Conservation (phyloP, 2,888 invertebrate species). For the Callyntrura sp. region DNA sequence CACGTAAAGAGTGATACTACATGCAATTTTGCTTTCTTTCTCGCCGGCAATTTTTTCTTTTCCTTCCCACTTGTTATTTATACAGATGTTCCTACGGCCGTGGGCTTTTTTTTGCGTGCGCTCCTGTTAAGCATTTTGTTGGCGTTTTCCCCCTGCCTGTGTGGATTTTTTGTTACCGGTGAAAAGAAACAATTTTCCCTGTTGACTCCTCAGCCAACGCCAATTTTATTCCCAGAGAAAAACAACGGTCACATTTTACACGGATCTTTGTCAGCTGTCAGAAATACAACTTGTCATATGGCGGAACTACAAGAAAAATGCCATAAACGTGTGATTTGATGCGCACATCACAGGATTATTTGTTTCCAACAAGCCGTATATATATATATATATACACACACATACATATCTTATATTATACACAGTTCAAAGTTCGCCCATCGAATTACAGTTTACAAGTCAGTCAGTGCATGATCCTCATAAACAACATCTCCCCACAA, state of each 20-base stretch:
- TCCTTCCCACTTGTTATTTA: constrained; percentile 41
- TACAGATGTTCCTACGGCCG: constrained; percentile 37
- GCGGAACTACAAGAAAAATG: background rate
- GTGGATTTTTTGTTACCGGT: background rate
- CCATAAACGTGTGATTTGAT: constrained; percentile 16
- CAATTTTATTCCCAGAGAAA: background rate
- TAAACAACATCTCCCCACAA: background rate
- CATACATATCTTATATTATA: too few species aligned
- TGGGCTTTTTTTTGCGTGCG: background rate
- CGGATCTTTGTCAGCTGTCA: background rate
- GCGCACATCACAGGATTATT: background rate
- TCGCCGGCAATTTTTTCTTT: too few species aligned
- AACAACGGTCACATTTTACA: background rate
- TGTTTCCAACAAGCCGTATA: background rate
- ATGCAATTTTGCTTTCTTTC: too few species aligned
- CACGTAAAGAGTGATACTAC: too few species aligned
- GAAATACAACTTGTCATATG: background rate
- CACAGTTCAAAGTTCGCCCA: constrained; percentile 33
- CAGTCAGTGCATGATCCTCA: background rate
- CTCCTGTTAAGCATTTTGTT: background rate
- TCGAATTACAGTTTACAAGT: too few species aligned
- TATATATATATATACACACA: too few species aligned
- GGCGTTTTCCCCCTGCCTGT: background rate
- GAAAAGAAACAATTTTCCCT: constrained; percentile 16
- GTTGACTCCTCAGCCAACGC: background rate